Conservation (phyloP, 2,113 vertebrate species). For the Geothlypis trichas region DNA sequence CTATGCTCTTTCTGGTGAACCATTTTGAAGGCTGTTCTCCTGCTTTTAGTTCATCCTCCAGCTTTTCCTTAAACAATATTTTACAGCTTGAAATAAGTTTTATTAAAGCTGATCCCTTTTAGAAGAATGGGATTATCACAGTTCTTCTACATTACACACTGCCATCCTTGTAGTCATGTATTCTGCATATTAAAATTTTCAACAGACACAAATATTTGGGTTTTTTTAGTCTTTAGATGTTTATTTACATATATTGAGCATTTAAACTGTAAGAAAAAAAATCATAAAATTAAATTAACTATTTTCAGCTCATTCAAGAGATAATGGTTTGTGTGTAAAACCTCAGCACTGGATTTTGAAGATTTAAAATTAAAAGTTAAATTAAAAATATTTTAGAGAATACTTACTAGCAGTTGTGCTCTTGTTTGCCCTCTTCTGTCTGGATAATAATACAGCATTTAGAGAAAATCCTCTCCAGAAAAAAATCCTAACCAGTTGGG, state of each 20-base stretch:
- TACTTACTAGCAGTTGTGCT: background rate
- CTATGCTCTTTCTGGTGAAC: background rate
- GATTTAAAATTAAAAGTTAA: background rate
- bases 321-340: background rate
- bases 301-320: background rate
- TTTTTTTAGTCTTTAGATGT: background rate
- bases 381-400: background rate
- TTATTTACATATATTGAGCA: background rate
- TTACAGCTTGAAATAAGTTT: background rate
- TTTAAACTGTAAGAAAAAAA: background rate
- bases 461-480: background rate
- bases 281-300: background rate
- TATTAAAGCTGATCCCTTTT: background rate
- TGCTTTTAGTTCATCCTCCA: background rate
- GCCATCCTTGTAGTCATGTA: background rate
- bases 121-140: background rate
- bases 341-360: background rate
- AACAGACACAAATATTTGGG: background rate
- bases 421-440: constrained; percentile 2
- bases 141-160: background rate
- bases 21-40: background rate
- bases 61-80: background rate
- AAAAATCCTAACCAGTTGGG: background rate
- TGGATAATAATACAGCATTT: background rate
- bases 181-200: background rate